Evolutionary conservation across 2,113 vertebrate species (phyloP).

Genomic region (Odontesthes bonariensis): DNA sequence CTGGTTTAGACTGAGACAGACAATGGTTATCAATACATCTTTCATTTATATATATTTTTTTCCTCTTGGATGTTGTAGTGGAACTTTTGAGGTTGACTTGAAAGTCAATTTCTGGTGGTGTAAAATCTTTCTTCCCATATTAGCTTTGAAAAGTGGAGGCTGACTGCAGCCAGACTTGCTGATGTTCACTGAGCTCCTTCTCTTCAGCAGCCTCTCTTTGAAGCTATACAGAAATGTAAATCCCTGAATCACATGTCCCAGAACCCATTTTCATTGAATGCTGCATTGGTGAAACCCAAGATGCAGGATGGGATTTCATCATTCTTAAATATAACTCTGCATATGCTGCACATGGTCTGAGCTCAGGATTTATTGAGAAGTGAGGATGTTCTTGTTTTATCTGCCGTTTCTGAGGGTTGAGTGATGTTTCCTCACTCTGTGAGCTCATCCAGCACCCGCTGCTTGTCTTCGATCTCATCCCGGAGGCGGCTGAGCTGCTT

Average conservation of each 20-base stretch:
- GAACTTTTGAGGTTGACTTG: neutral
- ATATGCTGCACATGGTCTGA: neutral
- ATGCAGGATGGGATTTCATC: neutral
- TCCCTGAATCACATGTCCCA: neutral
- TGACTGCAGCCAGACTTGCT: neutral
- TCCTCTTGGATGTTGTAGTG: no score
- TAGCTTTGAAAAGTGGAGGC: neutral
- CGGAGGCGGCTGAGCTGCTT: slow-evolving; percentile 91
- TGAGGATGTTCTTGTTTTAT: no score
- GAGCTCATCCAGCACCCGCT: slow-evolving; percentile 92
- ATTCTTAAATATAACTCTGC: neutral
- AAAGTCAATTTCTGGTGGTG: no score
- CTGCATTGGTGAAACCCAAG: neutral
- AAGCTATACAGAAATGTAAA: neutral
- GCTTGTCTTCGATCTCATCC: slow-evolving; percentile 93
- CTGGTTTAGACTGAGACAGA: slow-evolving; percentile 87
- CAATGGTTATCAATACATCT: no score
- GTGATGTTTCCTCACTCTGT: slow-evolving; percentile 84
- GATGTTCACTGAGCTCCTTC: neutral
- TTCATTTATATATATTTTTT: no score
- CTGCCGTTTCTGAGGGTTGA: neutral
- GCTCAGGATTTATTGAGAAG: slow-evolving; percentile 4
- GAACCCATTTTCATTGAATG: neutral
- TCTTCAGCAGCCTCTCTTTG: neutral
- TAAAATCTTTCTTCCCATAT: no score